Base-by-base conservation (phyloP, 2,888 invertebrate species). In the Dione juno region DNA sequence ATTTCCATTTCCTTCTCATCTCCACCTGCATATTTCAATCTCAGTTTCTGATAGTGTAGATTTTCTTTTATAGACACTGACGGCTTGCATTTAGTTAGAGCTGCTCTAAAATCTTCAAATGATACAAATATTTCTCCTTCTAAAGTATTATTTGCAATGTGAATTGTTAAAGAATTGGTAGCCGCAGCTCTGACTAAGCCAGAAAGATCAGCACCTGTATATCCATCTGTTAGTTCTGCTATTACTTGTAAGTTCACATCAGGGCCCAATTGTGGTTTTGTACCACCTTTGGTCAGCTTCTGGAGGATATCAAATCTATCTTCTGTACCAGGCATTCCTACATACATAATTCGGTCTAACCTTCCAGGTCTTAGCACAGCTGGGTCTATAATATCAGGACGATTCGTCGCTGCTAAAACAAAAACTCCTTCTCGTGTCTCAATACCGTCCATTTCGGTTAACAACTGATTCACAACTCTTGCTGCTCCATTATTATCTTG, bases 371-470 rank as follows among this genome's bases (percentile, higher is more conserved):
- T 94, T 73, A 99, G 88, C 50, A 99, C 96, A 0, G 99, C 99
- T 3, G 98, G 97, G 89, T 99, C 99, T 69, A 99, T 96, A 28
- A 99, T 98, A 82, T 99, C 99, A 0, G 99, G 98, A 77, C 99
- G 94, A 92, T 99, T 99, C 37, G 98, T 98, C 0, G 99, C 99
- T 0, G 98, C 99, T 91, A 99, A 95, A 21, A 99, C 94, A 85
- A 97, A 99, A 6, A 99, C 99, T 1, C 98, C 97, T 83, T 97
- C 96, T 61, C 99, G 95, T 40, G 96, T 95, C 84, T 98, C 98
- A 52, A 99, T 95, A 3, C 99, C 99, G 84, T 99, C 99, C 99
- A 99, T 99, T 94, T 99, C 99, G 0, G 99, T 99, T 63, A 99
- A 91, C 87, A 99, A 93, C 88, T 99, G 99, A 87, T 99, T 99